Conservation (phyloP, 2,113 vertebrate species). For the Hiodon tergisus region DNA sequence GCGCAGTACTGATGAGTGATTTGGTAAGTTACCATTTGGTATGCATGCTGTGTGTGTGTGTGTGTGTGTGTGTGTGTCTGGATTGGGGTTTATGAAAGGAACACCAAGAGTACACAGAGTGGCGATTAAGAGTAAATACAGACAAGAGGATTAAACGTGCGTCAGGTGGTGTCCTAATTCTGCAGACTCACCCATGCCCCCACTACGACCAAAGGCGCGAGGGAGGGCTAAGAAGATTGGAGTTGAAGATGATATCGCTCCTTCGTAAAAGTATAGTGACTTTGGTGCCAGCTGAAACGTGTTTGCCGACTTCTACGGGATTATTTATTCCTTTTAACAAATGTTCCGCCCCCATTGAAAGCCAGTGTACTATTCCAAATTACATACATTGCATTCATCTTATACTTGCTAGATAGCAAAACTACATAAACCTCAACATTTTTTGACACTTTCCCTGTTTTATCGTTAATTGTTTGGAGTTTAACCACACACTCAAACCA, state of each 20-base stretch:
- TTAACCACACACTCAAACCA: too few species aligned
- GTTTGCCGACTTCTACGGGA: too few species aligned
- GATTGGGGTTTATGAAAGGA: not conserved
- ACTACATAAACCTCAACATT: not conserved
- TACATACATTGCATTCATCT: not conserved
- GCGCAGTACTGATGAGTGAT: slow-evolving; percentile 9
- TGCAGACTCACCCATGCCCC: not conserved
- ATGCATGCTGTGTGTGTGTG: not conserved
- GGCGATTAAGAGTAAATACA: slow-evolving; percentile 17
- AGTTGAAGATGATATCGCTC: slow-evolving; percentile 8
- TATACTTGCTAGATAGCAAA: slow-evolving; percentile 5
- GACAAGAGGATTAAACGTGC: slow-evolving; percentile 18
- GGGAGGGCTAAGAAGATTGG: slow-evolving; percentile 10
- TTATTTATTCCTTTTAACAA: not conserved
- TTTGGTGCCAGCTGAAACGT: not conserved
- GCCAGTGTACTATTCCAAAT: slow-evolving; percentile 7
- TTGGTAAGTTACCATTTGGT: not conserved
- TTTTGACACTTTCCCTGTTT: too few species aligned
- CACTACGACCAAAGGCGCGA: not conserved
- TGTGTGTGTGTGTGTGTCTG: too few species aligned
- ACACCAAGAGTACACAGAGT: slow-evolving; percentile 1
- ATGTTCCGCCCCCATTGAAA: slow-evolving; percentile 2
- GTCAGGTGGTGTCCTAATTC: slow-evolving; percentile 31
- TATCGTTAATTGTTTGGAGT: too few species aligned
- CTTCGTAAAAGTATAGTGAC: slow-evolving; percentile 14